Evolutionary conservation across 2,888 invertebrate genomes (phyloP), one percentile per base, ranked within the genome.

Genomic region (Omphaloscelis lunosa): DNA sequence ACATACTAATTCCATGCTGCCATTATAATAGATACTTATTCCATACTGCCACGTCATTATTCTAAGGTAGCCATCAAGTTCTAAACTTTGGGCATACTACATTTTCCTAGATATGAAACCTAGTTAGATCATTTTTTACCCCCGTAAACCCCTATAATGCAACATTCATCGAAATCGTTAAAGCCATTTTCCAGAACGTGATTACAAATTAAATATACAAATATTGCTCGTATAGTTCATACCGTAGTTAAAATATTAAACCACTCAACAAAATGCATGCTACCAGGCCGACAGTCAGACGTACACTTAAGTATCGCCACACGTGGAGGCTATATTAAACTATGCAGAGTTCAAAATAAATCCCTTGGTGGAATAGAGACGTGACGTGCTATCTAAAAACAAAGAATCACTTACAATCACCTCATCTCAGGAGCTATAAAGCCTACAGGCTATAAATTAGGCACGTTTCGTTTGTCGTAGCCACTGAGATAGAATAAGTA

Each of bases 401-500:
- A 48, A 66, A 66, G 66, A 17, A 41, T n/a, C 59, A 27, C 48
- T 27, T 27, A 39, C 48, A n/a, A n/a, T n/a, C n/a, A 53, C 20
- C 23, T 66, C 45, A 74, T 74, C 56, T 74, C 48, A 17, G 29
- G 29, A 27, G 51, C 56, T 23, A 48, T 53, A 67, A 79, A 79
- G 75, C 67, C 67, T 59, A 27, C 56, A n/a, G 29, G 48, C 66
- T 41, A 9, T 9, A 41, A 51, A 80, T 58, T 41, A 48, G 48
- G 56, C 79, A 81, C 79, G 75, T 74, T 56, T 74, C 11, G 48
- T 75, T 81, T 81, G 39, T 59, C 34, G 34, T 29, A 56, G 29
- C n/a, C 1, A 12, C 56, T 27, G 20, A 1, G 34, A 34, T 72
- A 67, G 29, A 23, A 29, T 56, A 48, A 48, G 56, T 39, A 15